phyloP scores from a whole-genome alignment of 2,797 vertebrate species.

The Pitangus sulphuratus region DNA sequence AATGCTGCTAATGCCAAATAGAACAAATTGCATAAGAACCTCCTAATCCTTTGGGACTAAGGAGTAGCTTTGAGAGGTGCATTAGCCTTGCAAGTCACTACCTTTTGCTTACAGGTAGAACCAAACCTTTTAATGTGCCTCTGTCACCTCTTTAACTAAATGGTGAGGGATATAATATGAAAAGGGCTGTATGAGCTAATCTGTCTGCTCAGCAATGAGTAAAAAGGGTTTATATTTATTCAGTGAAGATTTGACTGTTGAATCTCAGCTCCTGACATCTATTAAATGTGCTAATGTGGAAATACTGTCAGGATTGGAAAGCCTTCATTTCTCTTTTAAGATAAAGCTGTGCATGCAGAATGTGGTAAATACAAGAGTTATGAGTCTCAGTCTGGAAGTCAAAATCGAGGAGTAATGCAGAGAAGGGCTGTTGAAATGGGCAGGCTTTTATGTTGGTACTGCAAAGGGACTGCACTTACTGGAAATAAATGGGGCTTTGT shows the following conservation, averaged over 20 bases:
- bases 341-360: background rate
- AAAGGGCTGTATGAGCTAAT: conserved; percentile 5
- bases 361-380: background rate
- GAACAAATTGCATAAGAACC: background rate
- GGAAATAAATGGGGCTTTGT: background rate
- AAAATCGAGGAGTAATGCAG: background rate
- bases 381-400: background rate
- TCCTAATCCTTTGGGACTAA: background rate
- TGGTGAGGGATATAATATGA: background rate
- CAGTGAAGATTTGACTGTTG: background rate
- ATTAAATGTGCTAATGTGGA: conserved; percentile 36
- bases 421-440: background rate
- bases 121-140: background rate
- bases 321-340: background rate
- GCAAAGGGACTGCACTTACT: background rate
- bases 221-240: conserved; percentile 21
- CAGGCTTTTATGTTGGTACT: background rate
- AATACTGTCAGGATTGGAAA: background rate
- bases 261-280: background rate
- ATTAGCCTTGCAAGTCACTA: background rate
- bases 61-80: background rate
- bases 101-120: background rate
- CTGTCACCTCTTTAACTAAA: background rate
- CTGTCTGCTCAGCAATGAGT: background rate
- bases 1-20: background rate